Evolutionary conservation across 2,888 invertebrate species (phyloP).

Genomic region (Tinea trinotella): DNA sequence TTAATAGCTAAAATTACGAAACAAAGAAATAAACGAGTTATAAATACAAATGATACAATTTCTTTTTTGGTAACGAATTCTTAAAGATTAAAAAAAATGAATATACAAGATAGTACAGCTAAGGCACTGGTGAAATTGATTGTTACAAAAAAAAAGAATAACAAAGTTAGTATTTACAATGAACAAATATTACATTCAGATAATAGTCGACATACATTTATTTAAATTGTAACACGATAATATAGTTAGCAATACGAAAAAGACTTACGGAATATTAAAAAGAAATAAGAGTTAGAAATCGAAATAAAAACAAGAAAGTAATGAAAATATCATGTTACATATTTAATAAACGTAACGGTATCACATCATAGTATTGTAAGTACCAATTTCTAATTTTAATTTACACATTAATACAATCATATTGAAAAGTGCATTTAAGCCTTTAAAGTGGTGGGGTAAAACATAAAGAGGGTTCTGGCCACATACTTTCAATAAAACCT

Average conservation of each 20-base stretch:
- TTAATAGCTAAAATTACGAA: slow-evolving; percentile 14
- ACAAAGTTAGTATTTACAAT: slow-evolving; percentile 38
- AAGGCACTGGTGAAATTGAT: slow-evolving; percentile 35
- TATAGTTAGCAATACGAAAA: too few species aligned
- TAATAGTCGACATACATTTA: not conserved
- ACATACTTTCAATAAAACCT: not conserved
- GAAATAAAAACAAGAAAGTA: not conserved
- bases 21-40: slow-evolving; percentile 34
- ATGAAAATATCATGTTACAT: not conserved
- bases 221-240: not conserved
- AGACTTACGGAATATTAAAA: not conserved
- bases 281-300: not conserved
- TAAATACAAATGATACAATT: slow-evolving; percentile 55
- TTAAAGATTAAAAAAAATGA: slow-evolving; percentile 37
- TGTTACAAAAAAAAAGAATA: slow-evolving; percentile 33
- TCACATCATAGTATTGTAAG: not conserved
- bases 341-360: not conserved
- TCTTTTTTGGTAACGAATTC: slow-evolving; percentile 65
- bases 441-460: not conserved
- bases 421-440: not conserved
- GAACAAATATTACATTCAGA: not conserved
- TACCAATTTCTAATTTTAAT: not conserved
- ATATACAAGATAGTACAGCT: slow-evolving; percentile 24
- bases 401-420: not conserved
- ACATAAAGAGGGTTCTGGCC: not conserved